Conservation (phyloP, 2,113 vertebrate genomes). For the Cyanistes caeruleus region DNA sequence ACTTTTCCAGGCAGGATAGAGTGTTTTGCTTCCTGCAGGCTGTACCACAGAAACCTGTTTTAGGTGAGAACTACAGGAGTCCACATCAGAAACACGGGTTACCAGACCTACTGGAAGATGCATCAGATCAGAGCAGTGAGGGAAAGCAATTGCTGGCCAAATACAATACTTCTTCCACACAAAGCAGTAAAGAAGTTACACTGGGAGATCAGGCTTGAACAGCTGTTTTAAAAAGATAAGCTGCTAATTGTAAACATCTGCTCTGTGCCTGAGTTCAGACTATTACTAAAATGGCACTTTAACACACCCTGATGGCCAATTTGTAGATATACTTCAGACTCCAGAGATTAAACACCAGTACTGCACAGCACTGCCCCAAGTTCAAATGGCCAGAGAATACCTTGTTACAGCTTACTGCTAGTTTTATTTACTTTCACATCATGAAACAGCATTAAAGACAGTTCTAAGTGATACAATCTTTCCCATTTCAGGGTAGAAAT, state of each 20-base stretch:
- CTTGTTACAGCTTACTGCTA: background rate
- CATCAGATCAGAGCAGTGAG: background rate
- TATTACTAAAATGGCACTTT: background rate
- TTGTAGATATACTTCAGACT: background rate
- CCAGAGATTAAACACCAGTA: background rate
- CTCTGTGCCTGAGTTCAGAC: background rate
- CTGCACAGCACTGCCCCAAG: background rate
- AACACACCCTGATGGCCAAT: background rate
- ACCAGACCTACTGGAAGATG: background rate
- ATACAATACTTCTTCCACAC: background rate
- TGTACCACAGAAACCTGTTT: background rate
- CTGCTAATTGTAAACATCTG: background rate
- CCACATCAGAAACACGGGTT: background rate
- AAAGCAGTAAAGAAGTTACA: background rate
- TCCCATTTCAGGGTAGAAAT: background rate
- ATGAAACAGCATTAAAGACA: background rate
- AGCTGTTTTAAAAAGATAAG: background rate
- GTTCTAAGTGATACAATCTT: background rate
- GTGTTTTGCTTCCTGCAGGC: background rate
- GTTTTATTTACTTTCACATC: background rate
- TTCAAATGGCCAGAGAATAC: background rate
- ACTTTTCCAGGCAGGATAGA: background rate
- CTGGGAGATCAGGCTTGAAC: background rate
- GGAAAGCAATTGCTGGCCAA: background rate
- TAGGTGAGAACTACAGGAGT: background rate